phyloP scores from a whole-genome alignment of 2,888 invertebrate genomes.

The Agriopis aurantiaria region DNA sequence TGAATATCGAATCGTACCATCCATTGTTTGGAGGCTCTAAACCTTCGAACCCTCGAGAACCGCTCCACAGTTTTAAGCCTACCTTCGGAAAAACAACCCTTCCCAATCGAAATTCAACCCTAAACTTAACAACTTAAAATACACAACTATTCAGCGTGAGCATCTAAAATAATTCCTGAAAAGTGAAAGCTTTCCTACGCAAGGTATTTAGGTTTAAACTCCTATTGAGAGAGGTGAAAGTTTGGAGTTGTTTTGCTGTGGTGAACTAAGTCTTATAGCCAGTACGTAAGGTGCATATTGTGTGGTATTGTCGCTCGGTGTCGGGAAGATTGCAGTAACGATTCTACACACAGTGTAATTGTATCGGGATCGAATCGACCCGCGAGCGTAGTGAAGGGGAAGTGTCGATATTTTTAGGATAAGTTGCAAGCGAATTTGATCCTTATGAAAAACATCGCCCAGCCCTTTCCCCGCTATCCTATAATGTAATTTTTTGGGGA shows the following conservation, averaged over 20 bases:
- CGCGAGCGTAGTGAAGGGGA: slow-evolving; percentile 62
- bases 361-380: slow-evolving; percentile 83
- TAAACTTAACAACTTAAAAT: slow-evolving; percentile 56
- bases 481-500: too few relatives aligned
- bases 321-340: slow-evolving; percentile 83
- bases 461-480: too few relatives aligned
- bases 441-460: slow-evolving; percentile 42
- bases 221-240: slow-evolving; percentile 86
- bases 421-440: slow-evolving; percentile 52
- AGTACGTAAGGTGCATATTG: slow-evolving; percentile 58
- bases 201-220: slow-evolving; percentile 86
- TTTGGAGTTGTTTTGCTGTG: slow-evolving; percentile 63
- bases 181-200: slow-evolving; percentile 85
- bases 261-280: slow-evolving; percentile 57
- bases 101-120: slow-evolving; percentile 56
- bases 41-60: slow-evolving; percentile 77
- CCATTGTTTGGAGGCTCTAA: slow-evolving; percentile 82
- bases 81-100: slow-evolving; percentile 73
- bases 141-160: slow-evolving; percentile 53
- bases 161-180: slow-evolving; percentile 81
- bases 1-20: slow-evolving; percentile 85
- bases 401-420: slow-evolving; percentile 53
- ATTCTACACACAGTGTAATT: slow-evolving; percentile 83
- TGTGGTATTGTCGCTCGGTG: slow-evolving; percentile 54
- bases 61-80: slow-evolving; percentile 84